Percentiles rank a stretch among this genome's conserved stretches.
These are phyloP conservation scores for Drosophila elegans DNA, from an alignment of 1,140 invertebrate genomes.

Conservation along the genomic window DNA sequence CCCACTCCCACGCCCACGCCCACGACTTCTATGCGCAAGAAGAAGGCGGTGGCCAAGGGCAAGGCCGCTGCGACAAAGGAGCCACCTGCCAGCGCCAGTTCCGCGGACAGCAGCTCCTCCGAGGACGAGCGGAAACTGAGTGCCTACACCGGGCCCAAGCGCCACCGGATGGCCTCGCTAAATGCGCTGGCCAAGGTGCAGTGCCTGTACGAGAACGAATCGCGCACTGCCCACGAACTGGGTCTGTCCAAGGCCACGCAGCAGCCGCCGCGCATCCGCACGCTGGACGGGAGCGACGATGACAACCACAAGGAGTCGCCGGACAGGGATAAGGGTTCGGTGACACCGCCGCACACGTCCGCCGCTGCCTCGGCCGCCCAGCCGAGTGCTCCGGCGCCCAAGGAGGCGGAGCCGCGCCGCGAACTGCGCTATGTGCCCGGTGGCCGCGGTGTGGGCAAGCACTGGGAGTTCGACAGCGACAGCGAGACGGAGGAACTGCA, in stretches of 20 bases:
- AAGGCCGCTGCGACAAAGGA: conserved; percentile 11
- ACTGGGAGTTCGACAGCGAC: conserved; percentile 90
- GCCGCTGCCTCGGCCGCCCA: background rate
- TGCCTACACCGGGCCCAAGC: conserved; percentile 88
- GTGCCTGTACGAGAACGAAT: conserved; percentile 95
- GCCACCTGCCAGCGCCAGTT: conserved; percentile 34
- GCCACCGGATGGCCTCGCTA: conserved; percentile 93
- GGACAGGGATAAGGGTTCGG: conserved; percentile 29
- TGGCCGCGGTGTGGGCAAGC: conserved; percentile 90
- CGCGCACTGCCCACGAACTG: conserved; percentile 88
- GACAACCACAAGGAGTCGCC: conserved; percentile 66
- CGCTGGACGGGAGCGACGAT: conserved; percentile 74
- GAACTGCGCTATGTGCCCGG: conserved; percentile 90
- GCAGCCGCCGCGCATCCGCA: conserved; percentile 73
- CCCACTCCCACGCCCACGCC: conserved; percentile 36
- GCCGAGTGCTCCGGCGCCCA: conserved; percentile 9
- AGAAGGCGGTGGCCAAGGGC: conserved; percentile 32
- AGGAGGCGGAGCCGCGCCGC: conserved; percentile 85
- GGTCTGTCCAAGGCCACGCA: conserved; percentile 85
- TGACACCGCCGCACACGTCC: conserved; percentile 32
- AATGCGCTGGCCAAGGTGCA: conserved; percentile 97
- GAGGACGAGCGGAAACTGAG: conserved; percentile 77
- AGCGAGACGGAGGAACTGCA: conserved; percentile 84
- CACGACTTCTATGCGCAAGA: conserved; percentile 18
- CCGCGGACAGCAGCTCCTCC: conserved; percentile 63